These are phyloP conservation scores for Nesometra sesokonis DNA, from an alignment of 35 echinoderm and acorn worm species.

Conservation along the genomic window DNA sequence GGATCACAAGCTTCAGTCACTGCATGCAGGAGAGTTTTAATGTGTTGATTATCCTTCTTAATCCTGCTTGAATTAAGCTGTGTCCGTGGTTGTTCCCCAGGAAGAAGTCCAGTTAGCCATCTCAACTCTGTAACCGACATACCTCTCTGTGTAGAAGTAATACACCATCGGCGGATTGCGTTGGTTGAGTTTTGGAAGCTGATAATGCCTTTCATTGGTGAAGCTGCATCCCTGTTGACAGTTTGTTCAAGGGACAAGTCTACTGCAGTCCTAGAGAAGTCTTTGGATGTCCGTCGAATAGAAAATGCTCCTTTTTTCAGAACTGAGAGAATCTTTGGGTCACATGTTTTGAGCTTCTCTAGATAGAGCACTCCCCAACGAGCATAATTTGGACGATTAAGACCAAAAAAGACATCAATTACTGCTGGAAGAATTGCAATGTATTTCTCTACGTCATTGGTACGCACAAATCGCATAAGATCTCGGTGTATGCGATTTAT, in stretches of 20 bases:
- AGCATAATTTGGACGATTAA: slow-evolving; percentile 77
- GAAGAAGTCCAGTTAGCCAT: not conserved
- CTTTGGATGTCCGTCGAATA: slow-evolving; percentile 32
- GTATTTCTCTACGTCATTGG: slow-evolving; percentile 37
- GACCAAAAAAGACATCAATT: slow-evolving; percentile 49
- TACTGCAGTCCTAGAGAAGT: slow-evolving; percentile 28
- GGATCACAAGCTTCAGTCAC: slow-evolving; percentile 39
- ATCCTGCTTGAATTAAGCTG: slow-evolving; percentile 29
- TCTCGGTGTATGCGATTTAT: slow-evolving; percentile 44
- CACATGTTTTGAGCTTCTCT: slow-evolving; percentile 25
- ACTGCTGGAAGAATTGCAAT: slow-evolving; percentile 22
- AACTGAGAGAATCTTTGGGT: slow-evolving; percentile 12
- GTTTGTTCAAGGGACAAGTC: slow-evolving; percentile 60
- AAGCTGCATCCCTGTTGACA: slow-evolving; percentile 67
- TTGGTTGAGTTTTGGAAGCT: slow-evolving; percentile 26
- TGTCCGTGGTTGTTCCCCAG: slow-evolving; percentile 7
- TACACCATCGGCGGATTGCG: slow-evolving; percentile 42
- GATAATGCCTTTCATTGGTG: slow-evolving; percentile 52
- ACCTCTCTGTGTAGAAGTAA: slow-evolving; percentile 39
- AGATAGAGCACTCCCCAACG: slow-evolving; percentile 58
- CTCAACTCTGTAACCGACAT: slow-evolving; percentile 53
- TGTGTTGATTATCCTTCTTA: slow-evolving; percentile 29
- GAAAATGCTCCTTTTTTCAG: slow-evolving; percentile 39
- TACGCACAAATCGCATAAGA: slow-evolving; percentile 15
- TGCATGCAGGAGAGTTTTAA: not conserved